Conservation (phyloP, 2,888 invertebrate genomes). For the Archips crataeganus region DNA sequence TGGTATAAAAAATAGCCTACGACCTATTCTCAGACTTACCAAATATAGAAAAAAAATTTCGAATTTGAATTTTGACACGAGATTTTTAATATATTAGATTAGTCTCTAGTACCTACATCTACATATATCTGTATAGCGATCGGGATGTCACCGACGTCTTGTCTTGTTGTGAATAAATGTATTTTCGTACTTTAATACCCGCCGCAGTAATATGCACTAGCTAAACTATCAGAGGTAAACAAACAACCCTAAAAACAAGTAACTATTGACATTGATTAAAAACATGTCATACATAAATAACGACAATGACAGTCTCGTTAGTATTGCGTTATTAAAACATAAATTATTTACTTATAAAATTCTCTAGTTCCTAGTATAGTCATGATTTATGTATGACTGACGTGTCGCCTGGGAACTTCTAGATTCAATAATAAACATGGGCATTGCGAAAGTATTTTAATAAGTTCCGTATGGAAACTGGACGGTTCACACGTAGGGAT, state of each 20-base stretch:
- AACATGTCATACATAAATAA: not conserved
- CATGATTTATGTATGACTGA: constrained; percentile 27
- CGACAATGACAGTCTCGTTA: constrained; percentile 7
- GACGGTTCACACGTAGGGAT: constrained; percentile 72
- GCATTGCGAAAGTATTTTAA: constrained; percentile 63
- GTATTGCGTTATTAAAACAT: constrained; percentile 24
- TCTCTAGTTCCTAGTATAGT: constrained; percentile 32
- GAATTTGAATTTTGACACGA: too few species aligned
- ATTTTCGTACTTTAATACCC: too few species aligned
- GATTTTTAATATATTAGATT: too few species aligned
- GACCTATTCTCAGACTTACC: too few species aligned
- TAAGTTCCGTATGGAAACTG: constrained; percentile 68
- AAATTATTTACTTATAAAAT: constrained; percentile 24
- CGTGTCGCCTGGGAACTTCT: constrained; percentile 33
- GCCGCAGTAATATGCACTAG: too few species aligned
- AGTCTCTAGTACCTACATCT: not conserved
- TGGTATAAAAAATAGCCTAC: too few species aligned
- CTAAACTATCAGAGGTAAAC: too few species aligned
- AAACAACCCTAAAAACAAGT: not conserved
- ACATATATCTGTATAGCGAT: not conserved
- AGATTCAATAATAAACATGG: constrained; percentile 38
- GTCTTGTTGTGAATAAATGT: too few species aligned
- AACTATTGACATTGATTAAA: not conserved
- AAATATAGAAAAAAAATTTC: too few species aligned
- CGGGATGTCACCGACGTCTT: too few species aligned